Evolutionary conservation across 2,113 vertebrate genomes (phyloP).

Genomic region (Carlito syrichta): DNA sequence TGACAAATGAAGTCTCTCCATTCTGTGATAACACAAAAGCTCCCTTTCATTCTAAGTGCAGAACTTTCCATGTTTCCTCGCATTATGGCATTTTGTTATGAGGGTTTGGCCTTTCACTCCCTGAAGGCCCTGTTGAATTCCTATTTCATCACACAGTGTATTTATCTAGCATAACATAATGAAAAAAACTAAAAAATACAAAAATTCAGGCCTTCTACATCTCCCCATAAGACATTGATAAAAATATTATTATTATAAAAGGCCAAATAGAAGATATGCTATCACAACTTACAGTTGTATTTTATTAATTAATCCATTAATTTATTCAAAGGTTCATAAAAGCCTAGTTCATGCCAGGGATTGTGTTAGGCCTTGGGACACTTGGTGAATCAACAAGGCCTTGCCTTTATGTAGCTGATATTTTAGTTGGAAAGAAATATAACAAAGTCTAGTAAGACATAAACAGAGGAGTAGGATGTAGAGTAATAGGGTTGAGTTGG

Average conservation of each 20-base stretch:
- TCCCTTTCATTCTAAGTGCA: background rate
- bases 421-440: background rate
- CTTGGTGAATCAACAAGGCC: background rate
- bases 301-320: background rate
- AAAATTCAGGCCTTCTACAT: background rate
- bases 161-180: background rate
- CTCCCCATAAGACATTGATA: background rate
- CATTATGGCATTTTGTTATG: background rate
- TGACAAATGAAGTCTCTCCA: background rate
- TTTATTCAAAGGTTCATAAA: background rate
- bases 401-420: background rate
- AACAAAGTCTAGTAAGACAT: background rate
- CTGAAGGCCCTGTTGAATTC: background rate
- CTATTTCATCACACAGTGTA: background rate
- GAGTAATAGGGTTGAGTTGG: background rate
- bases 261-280: background rate
- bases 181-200: background rate
- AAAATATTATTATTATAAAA: background rate
- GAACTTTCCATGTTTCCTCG: background rate
- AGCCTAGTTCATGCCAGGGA: background rate
- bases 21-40: background rate
- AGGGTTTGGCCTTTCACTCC: background rate
- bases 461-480: background rate
- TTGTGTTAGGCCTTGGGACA: background rate
- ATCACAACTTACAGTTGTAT: background rate